Evolutionary conservation across 1,140 invertebrate species (phyloP), one percentile per base, ranked within the genome.

Genomic region (Pissodes strobi): DNA sequence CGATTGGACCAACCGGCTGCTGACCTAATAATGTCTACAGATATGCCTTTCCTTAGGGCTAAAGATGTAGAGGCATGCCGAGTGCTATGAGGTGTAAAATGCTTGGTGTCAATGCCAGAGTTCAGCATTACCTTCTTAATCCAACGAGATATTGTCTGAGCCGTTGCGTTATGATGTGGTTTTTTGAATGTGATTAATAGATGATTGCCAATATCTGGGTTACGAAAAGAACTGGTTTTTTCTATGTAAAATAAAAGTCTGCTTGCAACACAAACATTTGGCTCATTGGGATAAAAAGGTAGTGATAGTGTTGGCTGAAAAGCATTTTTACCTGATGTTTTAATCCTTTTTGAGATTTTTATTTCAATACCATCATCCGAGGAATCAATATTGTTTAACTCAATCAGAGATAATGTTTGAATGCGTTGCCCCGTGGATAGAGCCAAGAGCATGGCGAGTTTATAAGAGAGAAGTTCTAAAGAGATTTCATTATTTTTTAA

Each of bases 381-480:
- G 6, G 6, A 6, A 8, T 8, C n/a, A 34, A 37, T 55, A 37
- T 55, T 55, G 8, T n/a, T 18, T 13, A 55, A 38, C 17, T 55
- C 18, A 9, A 55, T 55, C 4, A n/a, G 10, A 12, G 52, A 25
- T 15, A 55, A 13, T 3, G 52, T 37, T 18, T 55, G 52, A 27
- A 39, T 49, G 23, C 66, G 5, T 17, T 30, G 64, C 4, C 66
- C 63, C 18, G 66, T 70, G 13, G 59, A 13, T 41, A 70, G 17
- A 22, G 62, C 61, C 48, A 68, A 30, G 12, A 66, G 25, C 17
- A 64, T 37, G 13, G 39, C 25, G 27, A 68, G 46, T 37, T 68
- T 66, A 23, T 39, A n/a, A n/a, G n/a, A n/a, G n/a, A n/a, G n/a
- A n/a, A n/a, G n/a, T n/a, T n/a, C n/a, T n/a, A n/a, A n/a, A 21